phyloP scores from a whole-genome alignment of 2,888 invertebrate genomes.

The Carpatolechia fugitivella region DNA sequence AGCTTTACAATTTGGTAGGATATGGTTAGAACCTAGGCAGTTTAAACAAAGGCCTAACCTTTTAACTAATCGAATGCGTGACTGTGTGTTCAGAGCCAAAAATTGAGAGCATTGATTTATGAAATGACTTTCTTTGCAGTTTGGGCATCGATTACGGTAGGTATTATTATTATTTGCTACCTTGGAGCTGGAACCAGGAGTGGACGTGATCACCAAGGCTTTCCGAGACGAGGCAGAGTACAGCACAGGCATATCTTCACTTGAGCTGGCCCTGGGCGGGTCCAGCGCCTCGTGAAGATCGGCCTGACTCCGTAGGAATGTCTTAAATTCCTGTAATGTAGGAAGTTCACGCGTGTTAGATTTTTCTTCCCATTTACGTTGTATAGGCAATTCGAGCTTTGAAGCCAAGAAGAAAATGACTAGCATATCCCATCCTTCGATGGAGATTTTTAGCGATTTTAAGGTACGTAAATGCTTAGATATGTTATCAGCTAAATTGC shows the following conservation, averaged over 20 bases:
- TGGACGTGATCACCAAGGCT: neutral
- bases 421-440: neutral
- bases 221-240: no score
- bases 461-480: neutral
- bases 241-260: no score
- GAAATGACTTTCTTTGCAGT: slow-evolving; percentile 14
- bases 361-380: no score
- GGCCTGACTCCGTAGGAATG: no score
- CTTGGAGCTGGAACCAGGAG: neutral
- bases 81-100: neutral
- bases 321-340: no score
- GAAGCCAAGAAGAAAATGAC: neutral
- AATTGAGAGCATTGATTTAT: slow-evolving; percentile 15
- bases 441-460: neutral
- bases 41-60: neutral
- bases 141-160: neutral
- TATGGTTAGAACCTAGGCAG: neutral
- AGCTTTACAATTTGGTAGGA: neutral
- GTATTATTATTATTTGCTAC: no score
- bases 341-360: no score
- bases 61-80: neutral
- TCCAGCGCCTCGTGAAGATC: no score
- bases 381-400: neutral
- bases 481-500: neutral
- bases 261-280: no score